Evolutionary conservation across 1,140 invertebrate species (phyloP).

Genomic region (Tigriopus japonicus): DNA sequence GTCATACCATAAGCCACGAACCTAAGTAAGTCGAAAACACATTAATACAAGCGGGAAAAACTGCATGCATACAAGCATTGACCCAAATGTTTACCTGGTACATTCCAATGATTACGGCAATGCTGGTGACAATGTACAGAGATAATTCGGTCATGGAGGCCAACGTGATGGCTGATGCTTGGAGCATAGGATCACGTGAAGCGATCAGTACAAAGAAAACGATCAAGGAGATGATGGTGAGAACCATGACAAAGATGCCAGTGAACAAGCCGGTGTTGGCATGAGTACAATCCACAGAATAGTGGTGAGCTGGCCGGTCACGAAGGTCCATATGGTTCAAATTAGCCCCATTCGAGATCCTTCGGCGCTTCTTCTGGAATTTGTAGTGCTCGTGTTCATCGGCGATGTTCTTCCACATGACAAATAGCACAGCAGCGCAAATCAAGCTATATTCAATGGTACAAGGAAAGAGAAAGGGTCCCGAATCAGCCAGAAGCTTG

Average conservation of each 20-base stretch:
- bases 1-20: conserved; percentile 10
- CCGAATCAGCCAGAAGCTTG: conserved; percentile 58
- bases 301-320: conserved; percentile 40
- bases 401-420: conserved; percentile 75
- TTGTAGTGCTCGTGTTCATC: conserved; percentile 12
- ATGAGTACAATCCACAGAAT: conserved; percentile 78
- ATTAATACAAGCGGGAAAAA: neutral
- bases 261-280: conserved; percentile 85
- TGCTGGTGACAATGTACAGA: conserved; percentile 9
- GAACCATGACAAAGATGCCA: conserved; percentile 70
- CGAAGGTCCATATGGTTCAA: neutral
- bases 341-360: neutral
- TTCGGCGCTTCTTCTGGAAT: neutral
- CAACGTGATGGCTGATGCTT: conserved; percentile 62
- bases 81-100: neutral
- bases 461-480: conserved; percentile 78
- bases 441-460: conserved; percentile 54
- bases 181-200: conserved; percentile 46
- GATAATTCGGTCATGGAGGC: conserved; percentile 27
- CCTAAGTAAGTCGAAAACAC: neutral
- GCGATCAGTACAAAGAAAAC: conserved; percentile 85
- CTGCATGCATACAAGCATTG: neutral
- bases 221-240: conserved; percentile 84
- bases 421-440: conserved; percentile 37
- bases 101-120: conserved; percentile 11